These are phyloP conservation scores for Sphecodes monilicornis DNA, from an alignment of 2,888 invertebrate genomes.

Conservation along the genomic window DNA sequence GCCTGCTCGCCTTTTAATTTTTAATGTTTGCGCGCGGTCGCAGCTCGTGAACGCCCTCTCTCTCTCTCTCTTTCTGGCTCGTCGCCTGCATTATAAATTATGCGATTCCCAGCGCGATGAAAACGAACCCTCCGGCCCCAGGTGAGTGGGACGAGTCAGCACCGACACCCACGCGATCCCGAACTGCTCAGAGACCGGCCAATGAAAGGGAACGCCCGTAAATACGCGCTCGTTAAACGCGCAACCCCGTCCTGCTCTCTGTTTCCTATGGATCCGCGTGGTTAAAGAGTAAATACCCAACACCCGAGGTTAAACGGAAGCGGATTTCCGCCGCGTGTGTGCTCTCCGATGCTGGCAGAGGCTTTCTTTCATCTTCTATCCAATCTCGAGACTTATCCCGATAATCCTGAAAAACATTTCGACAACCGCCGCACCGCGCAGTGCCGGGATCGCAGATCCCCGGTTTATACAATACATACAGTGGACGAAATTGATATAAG, in stretches of 20 bases:
- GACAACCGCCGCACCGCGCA: neutral
- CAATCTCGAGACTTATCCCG: neutral
- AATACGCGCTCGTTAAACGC: constrained; percentile 49
- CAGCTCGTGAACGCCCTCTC: neutral
- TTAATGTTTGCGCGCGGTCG: neutral
- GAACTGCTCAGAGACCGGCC: constrained; percentile 2
- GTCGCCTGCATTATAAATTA: constrained; percentile 25
- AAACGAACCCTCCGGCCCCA: constrained; percentile 1
- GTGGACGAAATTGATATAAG: too few relatives aligned
- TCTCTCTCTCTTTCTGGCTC: neutral
- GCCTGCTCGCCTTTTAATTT: constrained; percentile 9
- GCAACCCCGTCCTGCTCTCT: constrained; percentile 3
- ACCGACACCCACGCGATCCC: neutral
- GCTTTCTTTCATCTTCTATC: neutral
- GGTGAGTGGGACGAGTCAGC: neutral
- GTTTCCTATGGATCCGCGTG: constrained; percentile 21
- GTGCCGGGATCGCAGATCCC: neutral
- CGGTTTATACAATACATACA: neutral
- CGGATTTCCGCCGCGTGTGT: neutral
- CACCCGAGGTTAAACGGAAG: neutral
- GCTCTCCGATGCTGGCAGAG: neutral
- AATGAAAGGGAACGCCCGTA: constrained; percentile 28
- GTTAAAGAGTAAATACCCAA: neutral
- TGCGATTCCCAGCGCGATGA: neutral
- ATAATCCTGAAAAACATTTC: constrained; percentile 20